Base-by-base conservation (phyloP, 2,113 vertebrate species). In the Campylomormyrus numenius region DNA sequence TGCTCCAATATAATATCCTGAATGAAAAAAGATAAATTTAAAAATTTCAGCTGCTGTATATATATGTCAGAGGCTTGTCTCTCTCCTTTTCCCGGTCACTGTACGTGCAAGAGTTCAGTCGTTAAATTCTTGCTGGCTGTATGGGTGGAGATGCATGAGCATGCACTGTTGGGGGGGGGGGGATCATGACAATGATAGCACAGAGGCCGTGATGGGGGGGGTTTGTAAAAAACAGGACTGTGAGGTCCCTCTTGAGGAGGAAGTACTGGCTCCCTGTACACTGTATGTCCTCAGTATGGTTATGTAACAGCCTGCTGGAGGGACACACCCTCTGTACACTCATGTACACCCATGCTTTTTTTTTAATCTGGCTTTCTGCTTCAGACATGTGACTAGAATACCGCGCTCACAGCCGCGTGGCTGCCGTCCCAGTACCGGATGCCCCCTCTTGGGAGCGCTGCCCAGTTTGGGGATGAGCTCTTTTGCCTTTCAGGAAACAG, bases 401-500 rank as follows among this genome's bases (percentile, higher is more conserved):
- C 83, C 31, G 17, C 53, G 53, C 53, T 87, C 56, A 15, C 53
- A 45, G 31, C 56, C 31, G 17, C 39, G 35, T 62, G 21, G 94
- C 92, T 90, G 74, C 93, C 93, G 93, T 93, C 93, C 91, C 91
- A 74, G 91, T 74, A 93, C 94, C 93, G 89, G 89, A 93, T 93
- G 93, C 89, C 94, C 92, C 91, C 27, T 93, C 90, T 88, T 35
- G 53, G 31, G 39, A 88, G 84, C 87, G 27, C 50, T 94, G 92
- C 94, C 92, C 92, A 92, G 94, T 94, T 94, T 91, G 93, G 92
- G 93, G 91, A 96, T 92, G 94, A 95, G 95, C 94, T 97, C 95
- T 94, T 96, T 91, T 94, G 95, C 96, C 96, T 94, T 95, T 94
- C 83, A 90, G 95, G 95, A 94, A 95, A 96, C 92, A 97, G 97